Evolutionary conservation across 2,797 vertebrate genomes (phyloP).

Genomic region (Neopelma chrysocephalum): DNA sequence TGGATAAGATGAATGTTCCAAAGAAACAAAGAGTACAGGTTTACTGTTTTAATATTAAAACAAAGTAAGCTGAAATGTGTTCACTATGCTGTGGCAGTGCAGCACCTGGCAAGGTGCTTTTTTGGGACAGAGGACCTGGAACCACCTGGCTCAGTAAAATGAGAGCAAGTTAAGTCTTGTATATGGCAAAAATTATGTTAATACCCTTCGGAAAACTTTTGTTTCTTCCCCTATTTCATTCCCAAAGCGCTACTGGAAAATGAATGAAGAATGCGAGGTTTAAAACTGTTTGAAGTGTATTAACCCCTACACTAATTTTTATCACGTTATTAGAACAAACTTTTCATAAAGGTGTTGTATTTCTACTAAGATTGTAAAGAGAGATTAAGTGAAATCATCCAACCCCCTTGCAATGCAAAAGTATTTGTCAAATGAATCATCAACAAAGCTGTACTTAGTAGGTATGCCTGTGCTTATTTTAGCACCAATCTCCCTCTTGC

Average conservation of each 20-base stretch:
- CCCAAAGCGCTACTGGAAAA: background rate
- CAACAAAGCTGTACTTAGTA: background rate
- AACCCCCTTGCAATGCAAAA: background rate
- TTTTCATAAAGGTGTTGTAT: background rate
- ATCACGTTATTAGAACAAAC: constrained; percentile 47
- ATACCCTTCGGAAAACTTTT: background rate
- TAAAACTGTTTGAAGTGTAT: background rate
- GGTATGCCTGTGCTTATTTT: background rate
- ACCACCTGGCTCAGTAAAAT: background rate
- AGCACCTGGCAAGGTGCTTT: background rate
- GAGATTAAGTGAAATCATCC: constrained; percentile 1
- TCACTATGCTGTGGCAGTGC: background rate
- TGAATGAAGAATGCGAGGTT: background rate
- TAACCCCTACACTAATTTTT: constrained; percentile 36
- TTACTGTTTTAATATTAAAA: background rate
- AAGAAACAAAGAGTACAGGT: background rate
- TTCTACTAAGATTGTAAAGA: background rate
- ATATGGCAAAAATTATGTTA: background rate
- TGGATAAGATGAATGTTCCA: background rate
- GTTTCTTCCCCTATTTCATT: background rate
- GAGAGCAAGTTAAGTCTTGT: background rate
- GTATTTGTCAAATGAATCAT: background rate
- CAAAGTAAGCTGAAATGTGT: background rate
- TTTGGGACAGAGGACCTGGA: background rate
- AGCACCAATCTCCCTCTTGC: background rate